Evolutionary conservation across 2,797 vertebrate genomes (phyloP).

Genomic region (Aplochiton taeniatus): DNA sequence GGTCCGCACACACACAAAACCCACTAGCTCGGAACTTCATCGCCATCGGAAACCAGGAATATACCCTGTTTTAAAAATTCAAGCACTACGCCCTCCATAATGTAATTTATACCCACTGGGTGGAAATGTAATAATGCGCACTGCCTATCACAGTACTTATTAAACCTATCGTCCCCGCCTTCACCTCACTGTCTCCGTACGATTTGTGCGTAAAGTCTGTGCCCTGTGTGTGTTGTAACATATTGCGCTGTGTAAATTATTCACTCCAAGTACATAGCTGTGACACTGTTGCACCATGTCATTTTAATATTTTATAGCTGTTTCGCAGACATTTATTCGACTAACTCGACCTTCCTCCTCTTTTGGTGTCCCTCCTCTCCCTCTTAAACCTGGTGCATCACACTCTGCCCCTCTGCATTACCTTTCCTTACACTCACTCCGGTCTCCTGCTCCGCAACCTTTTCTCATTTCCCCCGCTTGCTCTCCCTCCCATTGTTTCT

Average conservation of each 20-base stretch:
- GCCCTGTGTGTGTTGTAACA: background rate
- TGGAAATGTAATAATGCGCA: constrained; percentile 28
- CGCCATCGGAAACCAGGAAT: too few species aligned
- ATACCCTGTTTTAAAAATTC: too few species aligned
- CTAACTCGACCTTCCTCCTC: background rate
- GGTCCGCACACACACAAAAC: too few species aligned
- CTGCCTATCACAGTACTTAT: constrained; percentile 27
- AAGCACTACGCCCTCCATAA: too few species aligned
- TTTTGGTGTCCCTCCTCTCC: background rate
- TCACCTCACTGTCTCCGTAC: constrained; percentile 12
- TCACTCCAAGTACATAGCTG: background rate
- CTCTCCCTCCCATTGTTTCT: background rate
- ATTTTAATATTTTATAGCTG: background rate
- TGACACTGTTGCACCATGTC: constrained; percentile 5
- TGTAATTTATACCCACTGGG: constrained; percentile 53
- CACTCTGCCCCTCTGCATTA: background rate
- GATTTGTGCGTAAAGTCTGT: background rate
- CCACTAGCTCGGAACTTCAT: too few species aligned
- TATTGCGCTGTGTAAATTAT: constrained; percentile 1
- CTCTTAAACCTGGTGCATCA: background rate
- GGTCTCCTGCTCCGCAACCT: background rate
- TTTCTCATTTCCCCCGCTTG: background rate
- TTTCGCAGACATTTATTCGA: background rate
- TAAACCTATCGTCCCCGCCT: constrained; percentile 19
- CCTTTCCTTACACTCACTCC: constrained; percentile 2